Base-by-base conservation (phyloP, 2,113 vertebrate genomes). In the Sorex fumeus region DNA sequence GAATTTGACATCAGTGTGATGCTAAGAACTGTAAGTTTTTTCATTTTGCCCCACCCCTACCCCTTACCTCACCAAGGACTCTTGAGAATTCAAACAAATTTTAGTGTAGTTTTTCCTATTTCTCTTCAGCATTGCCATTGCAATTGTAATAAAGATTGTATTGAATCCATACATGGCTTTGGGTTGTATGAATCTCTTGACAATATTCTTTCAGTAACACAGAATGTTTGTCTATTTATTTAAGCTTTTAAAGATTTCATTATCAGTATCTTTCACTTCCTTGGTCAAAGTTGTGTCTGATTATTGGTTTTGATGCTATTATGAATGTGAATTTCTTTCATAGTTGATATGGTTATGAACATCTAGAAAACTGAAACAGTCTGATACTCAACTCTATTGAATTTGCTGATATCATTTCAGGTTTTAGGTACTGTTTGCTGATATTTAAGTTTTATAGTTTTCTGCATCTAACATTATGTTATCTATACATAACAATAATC, bases 1-100 rank as follows among this genome's bases (percentile, higher is more conserved):
- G 40, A 69, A 34, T 88, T 79, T 79, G 64, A 57, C 78, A 70
- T 88, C 32, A 77, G 60, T 43, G n/a, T 79, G 34, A 16, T 57
- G 11, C 16, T 28, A 32, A 69, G 57, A 60, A 60, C 57, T 23
- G 21, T 40, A 27, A 50, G 47, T 50, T 50, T 50, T 50, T 50
- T 50, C 47, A 50, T 10, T 50, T 50, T 50, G 47, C 9, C 47
- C 47, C 47, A 12, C 47, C 47, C 47, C 45, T 11, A 47, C 6
- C 47, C 11, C 77, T 53, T 53, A 28, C 30, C 23, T 87, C 6
- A 28, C 34, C 43, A 34, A 36, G n/a, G 3, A 75, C 57, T 66
- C 60, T 34, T 34, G 13, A n/a, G 64, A n/a, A 57, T 50, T 43
- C 27, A 40, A 67, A 67, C 43, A 50, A 50, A 50, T 78, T 47